These are phyloP conservation scores for Amblyopsis rosae DNA, from an alignment of 2,113 vertebrate genomes.

Conservation along the genomic window DNA sequence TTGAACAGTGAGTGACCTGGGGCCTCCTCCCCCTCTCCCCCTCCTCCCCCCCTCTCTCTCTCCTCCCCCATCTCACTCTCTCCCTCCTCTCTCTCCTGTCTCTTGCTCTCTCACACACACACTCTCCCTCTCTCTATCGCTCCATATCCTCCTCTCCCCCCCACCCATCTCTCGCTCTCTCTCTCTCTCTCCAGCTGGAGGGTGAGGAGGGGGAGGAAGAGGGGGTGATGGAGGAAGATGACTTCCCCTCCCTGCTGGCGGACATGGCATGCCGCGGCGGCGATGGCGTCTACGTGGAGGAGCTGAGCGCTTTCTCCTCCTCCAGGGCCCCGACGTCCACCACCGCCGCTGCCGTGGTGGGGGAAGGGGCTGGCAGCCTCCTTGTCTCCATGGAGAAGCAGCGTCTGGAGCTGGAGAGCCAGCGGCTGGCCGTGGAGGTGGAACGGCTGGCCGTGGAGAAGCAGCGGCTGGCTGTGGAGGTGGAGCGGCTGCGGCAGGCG, in stretches of 20 bases:
- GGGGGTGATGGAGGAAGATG: conserved; percentile 87
- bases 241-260: conserved; percentile 86
- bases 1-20: no score
- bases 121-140: neutral
- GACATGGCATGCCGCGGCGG: conserved; percentile 82
- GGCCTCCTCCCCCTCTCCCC: no score
- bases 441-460: conserved; percentile 83
- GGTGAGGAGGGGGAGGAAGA: conserved; percentile 50
- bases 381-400: no score
- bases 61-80: neutral
- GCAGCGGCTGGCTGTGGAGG: conserved; percentile 81
- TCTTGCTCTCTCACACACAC: neutral
- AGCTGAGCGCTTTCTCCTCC: conserved; percentile 83
- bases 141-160: neutral
- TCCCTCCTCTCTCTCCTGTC: neutral
- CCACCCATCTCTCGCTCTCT: neutral
- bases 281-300: conserved; percentile 81
- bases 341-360: conserved; percentile 26
- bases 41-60: neutral
- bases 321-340: conserved; percentile 72
- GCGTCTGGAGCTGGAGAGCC: conserved; percentile 9
- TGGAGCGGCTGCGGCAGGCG: conserved; percentile 87
- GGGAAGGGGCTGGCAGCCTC: no score
- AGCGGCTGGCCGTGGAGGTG: conserved; percentile 24
- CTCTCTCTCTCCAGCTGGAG: conserved; percentile 55